Conservation (phyloP, 2,888 invertebrate genomes). For the Patella ulyssiponensis region DNA sequence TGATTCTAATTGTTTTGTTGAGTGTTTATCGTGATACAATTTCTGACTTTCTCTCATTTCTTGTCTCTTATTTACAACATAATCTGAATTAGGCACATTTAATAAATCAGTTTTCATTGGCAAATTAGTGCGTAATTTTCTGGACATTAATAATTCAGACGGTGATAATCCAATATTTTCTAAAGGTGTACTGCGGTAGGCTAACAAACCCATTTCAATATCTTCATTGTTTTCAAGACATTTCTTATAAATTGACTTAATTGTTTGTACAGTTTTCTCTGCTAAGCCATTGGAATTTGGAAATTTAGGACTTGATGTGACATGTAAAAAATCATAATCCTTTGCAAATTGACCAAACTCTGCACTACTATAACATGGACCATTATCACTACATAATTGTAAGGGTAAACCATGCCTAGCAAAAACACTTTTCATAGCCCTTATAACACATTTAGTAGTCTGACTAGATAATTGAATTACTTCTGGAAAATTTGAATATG, state of each 20-base stretch:
- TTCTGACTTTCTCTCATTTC: constrained; percentile 35
- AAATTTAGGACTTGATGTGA: constrained; percentile 26
- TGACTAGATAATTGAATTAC: constrained; percentile 17
- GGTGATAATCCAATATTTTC: constrained; percentile 15
- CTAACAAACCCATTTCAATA: constrained; percentile 25
- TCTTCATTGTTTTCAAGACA: constrained; percentile 17
- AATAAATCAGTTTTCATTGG: not conserved
- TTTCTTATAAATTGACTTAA: constrained; percentile 34
- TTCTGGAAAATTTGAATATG: constrained; percentile 17
- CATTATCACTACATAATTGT: constrained; percentile 24
- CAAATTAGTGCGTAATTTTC: too few relatives aligned
- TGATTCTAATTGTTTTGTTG: constrained; percentile 26
- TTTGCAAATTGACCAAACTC: constrained; percentile 28
- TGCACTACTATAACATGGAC: constrained; percentile 17
- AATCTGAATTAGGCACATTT: constrained; percentile 3
- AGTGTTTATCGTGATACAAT: constrained; percentile 32
- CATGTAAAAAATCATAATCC: constrained; percentile 24
- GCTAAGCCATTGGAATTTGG: constrained; percentile 32
- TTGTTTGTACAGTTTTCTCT: constrained; percentile 32
- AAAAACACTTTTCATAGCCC: constrained; percentile 18
- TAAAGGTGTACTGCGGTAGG: constrained; percentile 32
- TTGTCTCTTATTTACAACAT: constrained; percentile 10
- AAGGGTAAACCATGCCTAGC: constrained; percentile 25
- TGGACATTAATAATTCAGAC: too few relatives aligned
- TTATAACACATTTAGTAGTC: not conserved